Percentiles rank a stretch among this genome's conserved stretches.
These are phyloP conservation scores for Sorex fumeus DNA, from an alignment of 2,113 vertebrate genomes.

Conservation along the genomic window DNA sequence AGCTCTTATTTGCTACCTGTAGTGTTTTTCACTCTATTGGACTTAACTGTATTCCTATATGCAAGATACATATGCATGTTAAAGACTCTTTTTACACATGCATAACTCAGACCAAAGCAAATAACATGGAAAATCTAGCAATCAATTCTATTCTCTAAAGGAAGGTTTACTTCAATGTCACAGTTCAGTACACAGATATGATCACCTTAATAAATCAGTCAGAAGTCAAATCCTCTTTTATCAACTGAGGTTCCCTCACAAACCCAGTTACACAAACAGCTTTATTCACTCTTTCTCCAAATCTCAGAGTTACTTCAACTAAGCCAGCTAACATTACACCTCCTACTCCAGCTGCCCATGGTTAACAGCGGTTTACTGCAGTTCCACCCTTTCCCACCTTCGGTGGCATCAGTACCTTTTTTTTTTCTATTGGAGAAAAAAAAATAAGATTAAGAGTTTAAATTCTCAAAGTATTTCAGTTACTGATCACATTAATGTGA, in stretches of 20 bases:
- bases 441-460: slow-evolving; percentile 55
- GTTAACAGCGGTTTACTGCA: slow-evolving; percentile 70
- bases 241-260: not conserved
- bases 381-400: slow-evolving; percentile 77
- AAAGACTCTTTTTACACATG: not conserved
- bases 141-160: slow-evolving; percentile 31
- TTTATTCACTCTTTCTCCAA: slow-evolving; percentile 65
- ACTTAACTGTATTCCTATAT: slow-evolving; percentile 53
- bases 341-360: slow-evolving; percentile 32
- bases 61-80: not conserved
- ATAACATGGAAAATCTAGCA: slow-evolving; percentile 39
- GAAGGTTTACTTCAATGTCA: slow-evolving; percentile 34
- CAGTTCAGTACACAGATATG: slow-evolving; percentile 19
- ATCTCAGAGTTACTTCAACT: slow-evolving; percentile 57
- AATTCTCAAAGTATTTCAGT: slow-evolving; percentile 43
- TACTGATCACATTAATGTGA: slow-evolving; percentile 53
- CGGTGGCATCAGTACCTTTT: slow-evolving; percentile 55
- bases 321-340: slow-evolving; percentile 26
- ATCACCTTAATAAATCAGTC: slow-evolving; percentile 33
- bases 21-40: slow-evolving; percentile 20
- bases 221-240: slow-evolving; percentile 30
- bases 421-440: slow-evolving; percentile 54
- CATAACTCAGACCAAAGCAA: slow-evolving; percentile 42
- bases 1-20: slow-evolving; percentile 40
- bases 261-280: slow-evolving; percentile 34